Base-by-base conservation (phyloP, 1,140 invertebrate genomes). In the Pseudomyrmex pallidus region DNA sequence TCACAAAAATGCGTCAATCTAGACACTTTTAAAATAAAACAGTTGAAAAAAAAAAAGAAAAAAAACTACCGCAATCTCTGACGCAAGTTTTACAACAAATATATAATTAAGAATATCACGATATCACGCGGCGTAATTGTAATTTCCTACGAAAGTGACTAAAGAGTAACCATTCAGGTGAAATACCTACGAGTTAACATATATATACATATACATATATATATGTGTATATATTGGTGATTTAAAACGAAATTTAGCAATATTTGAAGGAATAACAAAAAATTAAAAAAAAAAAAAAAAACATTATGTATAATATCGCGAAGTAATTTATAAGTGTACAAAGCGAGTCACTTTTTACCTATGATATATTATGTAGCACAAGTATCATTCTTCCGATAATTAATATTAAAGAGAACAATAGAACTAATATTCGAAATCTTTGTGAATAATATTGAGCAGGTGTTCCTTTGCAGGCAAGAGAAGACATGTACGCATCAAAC, bases 1-100 rank as follows among this genome's bases (percentile, higher is more conserved):
- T 76, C 80, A 88, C 72, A 88, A 88, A 89, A 82, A 86, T 85
- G 74, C 77, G 74, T 85, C 70, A 85, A 89, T 56, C 62, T 63
- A 25, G 54, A 78, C 5, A 35, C 5, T 35, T 35, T 35, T 63
- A 57, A 48, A 9, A 12, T 61, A 52, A 44, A 0, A 35, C 5
- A 35, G 35, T 35, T 35, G 2, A 35, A 35, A 35, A 5, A 35
- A 35, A 35, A 57, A n/a, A n/a, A n/a, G n/a, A n/a, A n/a, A n/a
- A n/a, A n/a, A n/a, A n/a, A n/a, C 82, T 13, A 82, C 61, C 72
- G 73, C 77, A 77, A 15, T 83, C 66, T 54, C 20, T 12, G 25
- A 73, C 67, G 8, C 50, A 52, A 52, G 0, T 52, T 52, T 52
- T 35, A 35, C 5, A 73, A 64, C 50, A 3, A 22, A 35, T 4